Conservation (phyloP, 2,888 invertebrate genomes). For the Synanthedon tipuliformis region DNA sequence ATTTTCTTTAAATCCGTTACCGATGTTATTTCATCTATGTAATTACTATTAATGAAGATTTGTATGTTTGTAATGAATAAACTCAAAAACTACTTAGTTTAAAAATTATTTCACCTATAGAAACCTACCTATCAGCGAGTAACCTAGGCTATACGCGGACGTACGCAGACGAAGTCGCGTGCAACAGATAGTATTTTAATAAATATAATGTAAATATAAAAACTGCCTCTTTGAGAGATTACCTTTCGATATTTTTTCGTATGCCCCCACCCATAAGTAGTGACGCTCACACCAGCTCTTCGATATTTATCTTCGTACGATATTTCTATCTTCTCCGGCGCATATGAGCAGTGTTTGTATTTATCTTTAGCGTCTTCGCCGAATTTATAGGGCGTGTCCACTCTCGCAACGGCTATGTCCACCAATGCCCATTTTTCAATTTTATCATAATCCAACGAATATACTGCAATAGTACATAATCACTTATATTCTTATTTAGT, state of each 20-base stretch:
- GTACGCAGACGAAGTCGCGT: too few species aligned
- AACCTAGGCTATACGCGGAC: too few species aligned
- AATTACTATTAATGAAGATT: too few species aligned
- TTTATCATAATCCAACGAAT: constrained; percentile 18
- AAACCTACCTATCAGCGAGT: too few species aligned
- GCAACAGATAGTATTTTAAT: too few species aligned
- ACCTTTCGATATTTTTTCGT: constrained; percentile 18
- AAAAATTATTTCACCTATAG: too few species aligned
- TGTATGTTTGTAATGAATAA: too few species aligned
- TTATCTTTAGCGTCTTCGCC: constrained; percentile 3
- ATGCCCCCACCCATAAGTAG: constrained; percentile 2
- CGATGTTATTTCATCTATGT: too few species aligned
- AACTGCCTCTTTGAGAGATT: background rate
- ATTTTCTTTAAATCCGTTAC: too few species aligned
- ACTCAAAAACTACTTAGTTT: too few species aligned
- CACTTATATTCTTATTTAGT: too few species aligned
- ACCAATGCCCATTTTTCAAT: constrained; percentile 26
- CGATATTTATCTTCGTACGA: background rate
- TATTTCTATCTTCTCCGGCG: constrained; percentile 8
- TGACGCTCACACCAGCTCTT: background rate
- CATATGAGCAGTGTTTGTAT: constrained; percentile 17
- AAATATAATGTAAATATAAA: background rate
- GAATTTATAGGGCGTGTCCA: constrained; percentile 24
- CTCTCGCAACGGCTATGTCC: constrained; percentile 33
- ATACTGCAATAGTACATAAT: constrained; percentile 19